Evolutionary conservation across 2,888 invertebrate species (phyloP), one percentile per base, ranked within the genome.

Genomic region (Nomada hirtipes): DNA sequence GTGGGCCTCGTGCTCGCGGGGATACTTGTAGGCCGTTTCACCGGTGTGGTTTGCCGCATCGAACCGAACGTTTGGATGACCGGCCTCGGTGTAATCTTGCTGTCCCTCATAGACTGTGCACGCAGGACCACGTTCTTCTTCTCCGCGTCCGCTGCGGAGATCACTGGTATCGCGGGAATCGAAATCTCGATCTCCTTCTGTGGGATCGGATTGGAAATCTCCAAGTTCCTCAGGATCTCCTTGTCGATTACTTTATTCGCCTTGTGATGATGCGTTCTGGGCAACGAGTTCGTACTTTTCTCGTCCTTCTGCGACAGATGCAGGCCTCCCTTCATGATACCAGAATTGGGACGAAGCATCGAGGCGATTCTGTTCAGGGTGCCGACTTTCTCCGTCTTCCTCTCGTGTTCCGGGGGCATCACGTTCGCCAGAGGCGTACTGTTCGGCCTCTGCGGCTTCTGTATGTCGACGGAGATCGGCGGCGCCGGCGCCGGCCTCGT

Each of bases 131-230:
- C 96, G 0, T 94, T 93, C 67, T 95, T 95, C 59, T 95, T 94
- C 18, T 96, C 96, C 94, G 61, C 95, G 95, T 90, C 95, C 94
- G 4, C 94, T 94, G 86, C 94, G 94, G 0, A 95, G 0, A 95
- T 95, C 0, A 97, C 96, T 0, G 97, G 95, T 0, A 97, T 95
- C 0, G 95, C 95, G 18, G 95, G 95, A 11, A 95, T 94, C 0
- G 96, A 94, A 2, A 96, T 91, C 63, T 96, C 96, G 13, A 96
- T 96, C 67, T 96, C 95, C 76, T 95, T 95, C 90, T 97, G 97
- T 0, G 96, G 95, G 87, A 98, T 97, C 0, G 98, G 98, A 89
- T 96, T 95, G 0, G 98, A 98, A 89, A 98, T 98, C 92, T 97
- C 97, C 69, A 98, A 94, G 75, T 96, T 96, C 68, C 97, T 95